These are phyloP conservation scores for Maniola hyperantus DNA, from an alignment of 2,888 invertebrate species.

Conservation along the genomic window DNA sequence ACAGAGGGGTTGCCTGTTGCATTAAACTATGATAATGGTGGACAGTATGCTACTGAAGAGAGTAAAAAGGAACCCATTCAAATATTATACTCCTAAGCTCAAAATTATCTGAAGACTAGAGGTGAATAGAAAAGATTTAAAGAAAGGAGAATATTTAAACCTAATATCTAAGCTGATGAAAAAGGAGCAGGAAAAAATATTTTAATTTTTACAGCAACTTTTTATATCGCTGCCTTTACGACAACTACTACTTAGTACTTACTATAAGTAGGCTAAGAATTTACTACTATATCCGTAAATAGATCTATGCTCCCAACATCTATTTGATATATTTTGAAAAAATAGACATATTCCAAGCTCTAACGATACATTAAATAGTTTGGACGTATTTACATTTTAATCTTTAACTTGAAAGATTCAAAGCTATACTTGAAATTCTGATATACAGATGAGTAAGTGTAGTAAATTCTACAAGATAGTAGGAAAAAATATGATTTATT, in stretches of 20 bases:
- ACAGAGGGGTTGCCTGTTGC: constrained; percentile 17
- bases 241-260: too few species aligned
- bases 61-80: neutral
- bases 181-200: neutral
- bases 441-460: neutral
- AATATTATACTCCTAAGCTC: too few species aligned
- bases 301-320: neutral
- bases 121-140: neutral
- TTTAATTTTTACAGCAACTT: neutral
- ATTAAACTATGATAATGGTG: constrained; percentile 6
- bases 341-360: neutral
- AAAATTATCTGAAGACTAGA: neutral
- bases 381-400: constrained; percentile 1
- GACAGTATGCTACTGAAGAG: neutral
- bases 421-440: neutral
- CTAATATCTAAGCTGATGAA: neutral
- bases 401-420: neutral
- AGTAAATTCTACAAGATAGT: constrained; percentile 4
- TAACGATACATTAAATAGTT: neutral
- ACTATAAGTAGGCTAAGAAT: neutral
- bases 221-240: neutral
- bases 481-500: neutral
- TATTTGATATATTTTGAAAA: constrained; percentile 10
- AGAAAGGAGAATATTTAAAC: constrained; percentile 4
- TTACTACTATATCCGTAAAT: neutral